These are phyloP conservation scores for Drosophila longiperda DNA, from an alignment of 2,888 invertebrate species.

Conservation along the genomic window DNA sequence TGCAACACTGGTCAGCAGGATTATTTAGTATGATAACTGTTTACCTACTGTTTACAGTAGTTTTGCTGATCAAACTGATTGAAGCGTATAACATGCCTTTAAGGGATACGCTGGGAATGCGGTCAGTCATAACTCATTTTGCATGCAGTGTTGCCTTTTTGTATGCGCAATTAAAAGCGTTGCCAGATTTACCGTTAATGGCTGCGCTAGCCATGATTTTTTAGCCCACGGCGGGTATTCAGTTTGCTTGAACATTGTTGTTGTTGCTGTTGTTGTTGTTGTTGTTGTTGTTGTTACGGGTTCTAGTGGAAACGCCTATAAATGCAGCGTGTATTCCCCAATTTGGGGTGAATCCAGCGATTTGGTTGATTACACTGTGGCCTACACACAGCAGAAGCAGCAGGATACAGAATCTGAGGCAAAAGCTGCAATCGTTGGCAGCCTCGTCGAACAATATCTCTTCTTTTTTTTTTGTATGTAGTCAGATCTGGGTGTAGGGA, in stretches of 20 bases:
- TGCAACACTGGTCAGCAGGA: neutral
- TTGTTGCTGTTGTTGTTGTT: conserved; percentile 20
- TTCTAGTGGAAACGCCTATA: conserved; percentile 58
- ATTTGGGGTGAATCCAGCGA: conserved; percentile 73
- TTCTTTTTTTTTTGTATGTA: conserved; percentile 2
- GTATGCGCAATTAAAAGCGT: conserved; percentile 79
- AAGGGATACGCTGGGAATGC: neutral
- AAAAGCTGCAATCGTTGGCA: conserved; percentile 9
- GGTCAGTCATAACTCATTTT: conserved; percentile 57
- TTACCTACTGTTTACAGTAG: neutral
- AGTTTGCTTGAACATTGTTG: conserved; percentile 55
- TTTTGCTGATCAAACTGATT: conserved; percentile 24
- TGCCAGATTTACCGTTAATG: conserved; percentile 79
- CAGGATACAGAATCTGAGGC: conserved; percentile 2
- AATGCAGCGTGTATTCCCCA: conserved; percentile 50
- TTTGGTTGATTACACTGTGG: conserved; percentile 76
- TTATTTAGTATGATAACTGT: neutral
- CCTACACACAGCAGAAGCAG: conserved; percentile 19
- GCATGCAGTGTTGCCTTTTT: conserved; percentile 57
- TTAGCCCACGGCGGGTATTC: conserved; percentile 45
- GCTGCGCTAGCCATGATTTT: conserved; percentile 61
- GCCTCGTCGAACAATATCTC: conserved; percentile 46
- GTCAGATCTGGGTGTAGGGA: conserved; percentile 2
- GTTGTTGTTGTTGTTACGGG: conserved; percentile 14
- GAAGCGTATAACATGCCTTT: conserved; percentile 12